These are phyloP conservation scores for Artemia franciscana DNA, from an alignment of 1,140 invertebrate genomes.

Conservation along the genomic window DNA sequence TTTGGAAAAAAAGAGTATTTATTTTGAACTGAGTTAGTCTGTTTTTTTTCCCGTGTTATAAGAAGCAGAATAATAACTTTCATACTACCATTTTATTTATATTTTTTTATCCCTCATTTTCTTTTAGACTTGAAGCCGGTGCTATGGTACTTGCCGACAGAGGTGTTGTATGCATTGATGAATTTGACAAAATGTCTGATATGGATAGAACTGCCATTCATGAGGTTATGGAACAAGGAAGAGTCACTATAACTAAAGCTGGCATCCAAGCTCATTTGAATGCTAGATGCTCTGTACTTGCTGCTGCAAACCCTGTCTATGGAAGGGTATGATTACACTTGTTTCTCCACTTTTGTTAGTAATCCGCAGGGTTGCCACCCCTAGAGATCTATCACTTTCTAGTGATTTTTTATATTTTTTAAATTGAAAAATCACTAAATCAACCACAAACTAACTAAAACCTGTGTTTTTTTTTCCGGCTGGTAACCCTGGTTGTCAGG, in stretches of 20 bases:
- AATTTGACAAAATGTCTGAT: conserved; percentile 99
- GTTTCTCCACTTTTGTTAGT: conserved; percentile 1
- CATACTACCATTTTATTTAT: too few species aligned
- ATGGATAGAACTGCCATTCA: conserved; percentile 97
- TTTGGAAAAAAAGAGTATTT: too few species aligned
- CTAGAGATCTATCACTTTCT: too few species aligned
- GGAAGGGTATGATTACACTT: conserved; percentile 43
- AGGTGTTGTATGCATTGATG: conserved; percentile 96
- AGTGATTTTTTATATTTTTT: conserved; percentile 3
- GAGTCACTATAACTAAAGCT: conserved; percentile 89
- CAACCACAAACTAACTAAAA: too few species aligned
- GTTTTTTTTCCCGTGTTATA: too few species aligned
- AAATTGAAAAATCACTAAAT: background rate
- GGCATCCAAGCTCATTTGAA: conserved; percentile 96
- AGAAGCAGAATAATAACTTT: too few species aligned
- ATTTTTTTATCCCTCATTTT: too few species aligned
- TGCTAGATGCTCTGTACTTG: conserved; percentile 88
- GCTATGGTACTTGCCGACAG: conserved; percentile 98
- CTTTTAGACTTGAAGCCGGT: conserved; percentile 66
- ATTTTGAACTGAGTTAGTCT: too few species aligned
- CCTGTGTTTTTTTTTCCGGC: too few species aligned
- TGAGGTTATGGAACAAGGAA: conserved; percentile 85
- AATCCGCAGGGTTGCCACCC: background rate
- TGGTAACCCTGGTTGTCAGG: too few species aligned
- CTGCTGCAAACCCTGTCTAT: conserved; percentile 98